phyloP scores from a whole-genome alignment of 2,797 vertebrate species.

The Eleutherodactylus coqui region DNA sequence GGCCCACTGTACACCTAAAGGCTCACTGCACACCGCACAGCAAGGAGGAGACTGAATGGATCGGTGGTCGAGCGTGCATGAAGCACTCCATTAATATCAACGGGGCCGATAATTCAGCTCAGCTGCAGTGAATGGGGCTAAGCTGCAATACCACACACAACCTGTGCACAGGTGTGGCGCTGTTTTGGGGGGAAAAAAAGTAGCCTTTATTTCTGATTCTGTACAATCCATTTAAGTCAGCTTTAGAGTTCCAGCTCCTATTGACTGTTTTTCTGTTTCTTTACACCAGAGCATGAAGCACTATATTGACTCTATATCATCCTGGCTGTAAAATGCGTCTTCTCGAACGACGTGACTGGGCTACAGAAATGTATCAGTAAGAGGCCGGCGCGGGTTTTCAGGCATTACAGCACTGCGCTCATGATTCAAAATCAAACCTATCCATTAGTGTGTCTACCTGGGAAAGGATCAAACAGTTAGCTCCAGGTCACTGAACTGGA shows the following conservation, averaged over 20 bases:
- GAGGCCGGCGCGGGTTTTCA: background rate
- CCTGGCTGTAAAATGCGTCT: constrained; percentile 1
- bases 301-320: constrained; percentile 9
- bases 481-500: constrained; percentile 46
- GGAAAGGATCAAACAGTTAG: constrained; percentile 45
- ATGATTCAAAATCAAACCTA: constrained; percentile 49
- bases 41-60: no score
- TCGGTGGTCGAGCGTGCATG: no score
- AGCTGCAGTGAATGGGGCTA: background rate
- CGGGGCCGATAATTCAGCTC: background rate
- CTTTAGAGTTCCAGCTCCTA: background rate
- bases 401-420: background rate
- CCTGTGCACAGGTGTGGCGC: background rate
- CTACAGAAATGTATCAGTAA: constrained; percentile 26
- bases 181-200: background rate
- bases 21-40: no score
- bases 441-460: constrained; percentile 49
- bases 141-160: background rate
- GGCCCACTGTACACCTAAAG: no score
- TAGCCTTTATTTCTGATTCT: background rate
- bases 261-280: background rate
- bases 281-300: constrained; percentile 9
- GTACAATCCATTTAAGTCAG: background rate
- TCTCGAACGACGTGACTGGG: background rate
- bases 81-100: no score